Evolutionary conservation across 2,888 invertebrate genomes (phyloP).

Genomic region (Drosophila nr. medialis): DNA sequence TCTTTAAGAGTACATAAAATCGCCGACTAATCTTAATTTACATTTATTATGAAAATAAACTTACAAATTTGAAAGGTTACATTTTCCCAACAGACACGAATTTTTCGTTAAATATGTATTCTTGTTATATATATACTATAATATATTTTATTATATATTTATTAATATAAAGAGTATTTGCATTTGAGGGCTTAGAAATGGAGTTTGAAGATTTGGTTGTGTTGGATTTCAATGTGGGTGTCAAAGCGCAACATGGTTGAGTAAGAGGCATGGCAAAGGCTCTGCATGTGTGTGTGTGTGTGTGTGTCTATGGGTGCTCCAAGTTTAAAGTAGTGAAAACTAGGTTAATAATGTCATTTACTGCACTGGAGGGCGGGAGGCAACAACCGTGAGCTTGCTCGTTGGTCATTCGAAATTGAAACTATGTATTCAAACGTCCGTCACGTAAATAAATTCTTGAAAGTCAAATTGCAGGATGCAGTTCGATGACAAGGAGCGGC

Average conservation of each 20-base stretch:
- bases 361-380: conserved; percentile 60
- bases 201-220: conserved; percentile 9
- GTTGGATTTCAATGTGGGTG: conserved; percentile 63
- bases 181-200: conserved; percentile 2
- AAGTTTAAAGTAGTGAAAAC: conserved; percentile 61
- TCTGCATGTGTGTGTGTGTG: conserved; percentile 10
- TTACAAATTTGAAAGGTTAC: neutral
- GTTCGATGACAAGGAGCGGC: conserved; percentile 51
- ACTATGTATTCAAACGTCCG: conserved; percentile 38
- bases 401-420: conserved; percentile 54
- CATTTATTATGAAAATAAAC: neutral
- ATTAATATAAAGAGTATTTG: conserved; percentile 26
- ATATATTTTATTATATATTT: no score
- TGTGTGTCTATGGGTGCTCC: conserved; percentile 6
- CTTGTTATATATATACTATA: no score
- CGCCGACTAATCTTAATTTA: neutral
- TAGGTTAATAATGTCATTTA: conserved; percentile 79
- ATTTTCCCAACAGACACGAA: neutral
- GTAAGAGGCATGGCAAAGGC: conserved; percentile 5
- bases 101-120: neutral
- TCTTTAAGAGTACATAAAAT: neutral
- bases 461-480: conserved; percentile 53
- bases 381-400: conserved; percentile 29
- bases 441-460: conserved; percentile 45
- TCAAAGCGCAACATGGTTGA: conserved; percentile 59